Conservation (phyloP, 2,797 vertebrate genomes). For the Tamandua tetradactyla region DNA sequence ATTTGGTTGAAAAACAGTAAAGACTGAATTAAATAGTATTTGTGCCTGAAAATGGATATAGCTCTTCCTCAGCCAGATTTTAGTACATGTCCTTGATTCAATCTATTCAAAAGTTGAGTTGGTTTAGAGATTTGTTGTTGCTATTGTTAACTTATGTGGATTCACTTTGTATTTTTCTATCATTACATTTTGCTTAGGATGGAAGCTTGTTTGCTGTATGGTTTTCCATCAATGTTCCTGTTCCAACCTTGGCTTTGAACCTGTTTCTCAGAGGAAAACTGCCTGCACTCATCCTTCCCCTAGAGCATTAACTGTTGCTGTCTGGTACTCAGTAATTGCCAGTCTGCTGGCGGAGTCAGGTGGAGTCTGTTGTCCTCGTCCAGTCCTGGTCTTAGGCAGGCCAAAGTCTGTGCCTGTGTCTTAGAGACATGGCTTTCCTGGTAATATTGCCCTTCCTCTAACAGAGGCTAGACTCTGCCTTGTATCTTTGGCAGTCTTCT, state of each 20-base stretch:
- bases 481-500: not conserved
- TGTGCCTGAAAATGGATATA: not conserved
- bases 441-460: not conserved
- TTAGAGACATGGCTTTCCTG: not conserved
- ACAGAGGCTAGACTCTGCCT: not conserved
- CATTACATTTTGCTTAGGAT: no score
- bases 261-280: no score
- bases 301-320: not conserved
- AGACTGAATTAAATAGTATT: not conserved
- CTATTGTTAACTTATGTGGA: not conserved
- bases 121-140: no score
- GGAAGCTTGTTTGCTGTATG: no score
- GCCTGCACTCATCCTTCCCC: not conserved
- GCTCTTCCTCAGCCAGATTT: not conserved
- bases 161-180: not conserved
- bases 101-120: not conserved
- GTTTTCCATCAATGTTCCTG: not conserved
- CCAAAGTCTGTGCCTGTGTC: not conserved
- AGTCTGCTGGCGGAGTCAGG: not conserved
- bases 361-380: not conserved
- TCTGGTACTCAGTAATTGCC: not conserved
- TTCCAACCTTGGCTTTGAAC: not conserved
- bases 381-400: not conserved
- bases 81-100: not conserved
- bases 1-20: not conserved